Evolutionary conservation across 2,888 invertebrate genomes (phyloP), one percentile per base, ranked within the genome.

Genomic region (Orthonevra nobilis): DNA sequence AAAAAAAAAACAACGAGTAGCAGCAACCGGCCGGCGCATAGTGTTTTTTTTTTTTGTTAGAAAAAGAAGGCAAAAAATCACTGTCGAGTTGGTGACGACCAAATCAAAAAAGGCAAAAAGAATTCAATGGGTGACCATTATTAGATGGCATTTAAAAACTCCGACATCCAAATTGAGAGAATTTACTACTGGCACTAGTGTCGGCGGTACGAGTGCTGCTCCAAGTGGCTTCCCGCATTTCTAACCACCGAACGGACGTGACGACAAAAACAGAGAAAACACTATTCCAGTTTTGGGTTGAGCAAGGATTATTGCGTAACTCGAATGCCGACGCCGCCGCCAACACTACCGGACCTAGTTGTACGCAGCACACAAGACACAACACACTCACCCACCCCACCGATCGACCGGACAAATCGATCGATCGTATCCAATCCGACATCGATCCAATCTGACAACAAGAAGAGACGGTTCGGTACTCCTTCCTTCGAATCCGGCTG

Each of bases 91-190:
- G n/a, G n/a, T n/a, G n/a, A n/a, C n/a, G n/a, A n/a, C n/a, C n/a
- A n/a, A n/a, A n/a, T n/a, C n/a, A 73, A 79, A 79, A 79, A 73
- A 79, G 79, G 79, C 56, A 73, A 34, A 6, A 60, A 61, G 72
- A 79, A 79, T 79, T 79, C 79, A 73, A 79, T 79, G 73, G 79
- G 79, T 73, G 73, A 79, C 79, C 79, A 79, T 79, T 79, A 79
- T 79, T 79, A 79, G 79, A 79, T 79, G 79, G 73, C 79, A 79
- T 79, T 79, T 79, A 79, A 79, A 79, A 79, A 66, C 79, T 73
- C 79, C 79, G 73, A 79, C 73, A 73, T 66, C 79, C 79, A 79
- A 79, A 79, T 79, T 79, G 79, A 79, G 79, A 79, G 68, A 73
- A 79, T 73, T 73, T 68, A 79, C 79, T 68, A 73, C 52, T 58